These are phyloP conservation scores for Rhodinocichla rosea DNA, from an alignment of 2,113 vertebrate species.

Conservation along the genomic window DNA sequence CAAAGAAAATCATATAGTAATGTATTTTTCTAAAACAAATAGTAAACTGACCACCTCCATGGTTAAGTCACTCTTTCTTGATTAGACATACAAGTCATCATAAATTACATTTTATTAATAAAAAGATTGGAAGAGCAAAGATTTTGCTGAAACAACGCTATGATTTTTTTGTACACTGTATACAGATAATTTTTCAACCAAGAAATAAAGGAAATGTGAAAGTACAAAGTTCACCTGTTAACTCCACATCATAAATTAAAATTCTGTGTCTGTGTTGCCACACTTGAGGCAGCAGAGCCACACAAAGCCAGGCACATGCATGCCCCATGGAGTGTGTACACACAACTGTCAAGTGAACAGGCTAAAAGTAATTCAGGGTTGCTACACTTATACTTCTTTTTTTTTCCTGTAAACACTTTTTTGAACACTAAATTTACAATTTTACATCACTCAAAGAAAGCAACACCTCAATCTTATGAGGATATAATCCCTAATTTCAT, in stretches of 20 bases:
- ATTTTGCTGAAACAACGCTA: neutral
- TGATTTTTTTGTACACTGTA: neutral
- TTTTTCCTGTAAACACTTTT: neutral
- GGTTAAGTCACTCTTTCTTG: neutral
- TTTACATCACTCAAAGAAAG: neutral
- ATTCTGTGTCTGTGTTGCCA: rapidly evolving
- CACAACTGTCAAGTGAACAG: neutral
- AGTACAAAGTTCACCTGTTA: neutral
- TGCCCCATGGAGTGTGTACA: neutral
- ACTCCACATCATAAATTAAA: neutral
- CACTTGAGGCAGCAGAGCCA: neutral
- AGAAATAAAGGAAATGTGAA: neutral
- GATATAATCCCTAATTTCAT: neutral
- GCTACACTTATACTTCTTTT: too few species aligned
- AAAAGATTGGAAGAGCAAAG: neutral
- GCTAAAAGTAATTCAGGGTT: neutral
- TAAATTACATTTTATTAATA: neutral
- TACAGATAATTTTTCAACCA: neutral
- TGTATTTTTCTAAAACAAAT: neutral
- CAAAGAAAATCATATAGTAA: neutral
- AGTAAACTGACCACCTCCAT: neutral
- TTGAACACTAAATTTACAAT: neutral
- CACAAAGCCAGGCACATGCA: neutral
- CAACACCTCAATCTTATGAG: neutral
- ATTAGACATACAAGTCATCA: neutral